These are phyloP conservation scores for Vidua chalybeata DNA, from an alignment of 2,113 vertebrate species.

Conservation along the genomic window DNA sequence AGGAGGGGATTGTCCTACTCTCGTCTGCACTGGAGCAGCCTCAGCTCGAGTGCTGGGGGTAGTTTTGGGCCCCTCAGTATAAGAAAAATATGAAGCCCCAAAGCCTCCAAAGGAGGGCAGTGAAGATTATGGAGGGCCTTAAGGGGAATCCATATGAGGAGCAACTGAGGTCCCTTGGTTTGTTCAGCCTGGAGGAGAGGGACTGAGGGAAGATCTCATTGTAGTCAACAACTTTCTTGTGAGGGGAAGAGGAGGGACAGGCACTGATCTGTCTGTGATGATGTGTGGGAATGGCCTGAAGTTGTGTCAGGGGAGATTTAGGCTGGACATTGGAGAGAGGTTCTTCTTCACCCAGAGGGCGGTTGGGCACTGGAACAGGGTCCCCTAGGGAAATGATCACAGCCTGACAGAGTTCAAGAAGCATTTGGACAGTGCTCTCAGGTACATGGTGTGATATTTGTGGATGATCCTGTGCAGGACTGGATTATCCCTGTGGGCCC, in stretches of 20 bases:
- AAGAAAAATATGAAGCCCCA: background rate
- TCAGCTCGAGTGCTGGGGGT: accelerated
- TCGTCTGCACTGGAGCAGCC: background rate
- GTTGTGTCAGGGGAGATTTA: background rate
- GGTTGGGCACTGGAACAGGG: background rate
- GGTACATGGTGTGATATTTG: background rate
- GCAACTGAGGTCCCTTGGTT: background rate
- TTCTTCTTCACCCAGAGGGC: background rate
- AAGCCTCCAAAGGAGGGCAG: background rate
- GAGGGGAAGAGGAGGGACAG: background rate
- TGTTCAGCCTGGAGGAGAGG: background rate
- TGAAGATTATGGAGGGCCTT: background rate
- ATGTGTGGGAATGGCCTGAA: background rate
- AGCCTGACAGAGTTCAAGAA: background rate
- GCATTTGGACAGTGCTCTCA: background rate
- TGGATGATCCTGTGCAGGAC: background rate
- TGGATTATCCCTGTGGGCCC: background rate
- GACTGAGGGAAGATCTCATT: background rate
- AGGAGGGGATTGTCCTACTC: background rate
- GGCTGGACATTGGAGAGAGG: too few relatives aligned
- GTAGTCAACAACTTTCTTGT: background rate
- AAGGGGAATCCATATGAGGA: background rate
- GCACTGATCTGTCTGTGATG: background rate
- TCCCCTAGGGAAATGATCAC: background rate
- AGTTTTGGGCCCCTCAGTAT: background rate